Evolutionary conservation across 2,888 invertebrate species (phyloP), one percentile per base, ranked within the genome.

Genomic region (Smittia sp.): DNA sequence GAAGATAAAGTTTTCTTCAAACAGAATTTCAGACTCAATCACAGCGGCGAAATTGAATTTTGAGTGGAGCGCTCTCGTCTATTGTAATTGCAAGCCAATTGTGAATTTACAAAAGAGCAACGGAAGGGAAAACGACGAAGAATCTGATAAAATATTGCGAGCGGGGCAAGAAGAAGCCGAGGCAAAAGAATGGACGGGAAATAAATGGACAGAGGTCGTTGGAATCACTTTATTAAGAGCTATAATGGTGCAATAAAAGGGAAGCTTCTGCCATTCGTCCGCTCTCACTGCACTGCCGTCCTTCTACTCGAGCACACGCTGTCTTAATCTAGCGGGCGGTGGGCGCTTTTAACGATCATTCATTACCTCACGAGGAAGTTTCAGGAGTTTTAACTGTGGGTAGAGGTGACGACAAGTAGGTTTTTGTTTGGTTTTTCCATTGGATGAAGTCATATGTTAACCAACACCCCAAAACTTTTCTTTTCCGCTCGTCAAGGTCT

Each of bases 201-300:
- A 32, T 32, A 65, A 65, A 65, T 65, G 65, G 38, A 32, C 38
- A 15, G 13, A 22, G 20, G 27, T 38, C 39, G 66, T 66, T 66
- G 66, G 4, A 39, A 27, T n/a, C 25, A 9, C 27, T 66, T 66
- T 66, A 66, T 66, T 66, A 66, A 39, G 18, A 66, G 66, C 15
- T 9, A 63, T 13, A 27, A 25, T n/a, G 63, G 25, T 25, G 63
- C 25, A 63, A 27, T 63, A 25, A 63, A 63, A 63, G 25, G 7
- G 11, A 46, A 15, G 2, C 18, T 18, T n/a, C 52, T 46, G 7
- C n/a, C 2, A n/a, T 46, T 46, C n/a, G 52, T 32, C 32, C 52
- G 52, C 52, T 18, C n/a, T n/a, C 11, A 46, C 18, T 46, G 52
- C 52, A 46, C 7, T 9, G 32, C n/a, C 52, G n/a, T 15, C 18